phyloP scores from a whole-genome alignment of 1,140 invertebrate genomes.

The Lepidotrigona ventralis region DNA sequence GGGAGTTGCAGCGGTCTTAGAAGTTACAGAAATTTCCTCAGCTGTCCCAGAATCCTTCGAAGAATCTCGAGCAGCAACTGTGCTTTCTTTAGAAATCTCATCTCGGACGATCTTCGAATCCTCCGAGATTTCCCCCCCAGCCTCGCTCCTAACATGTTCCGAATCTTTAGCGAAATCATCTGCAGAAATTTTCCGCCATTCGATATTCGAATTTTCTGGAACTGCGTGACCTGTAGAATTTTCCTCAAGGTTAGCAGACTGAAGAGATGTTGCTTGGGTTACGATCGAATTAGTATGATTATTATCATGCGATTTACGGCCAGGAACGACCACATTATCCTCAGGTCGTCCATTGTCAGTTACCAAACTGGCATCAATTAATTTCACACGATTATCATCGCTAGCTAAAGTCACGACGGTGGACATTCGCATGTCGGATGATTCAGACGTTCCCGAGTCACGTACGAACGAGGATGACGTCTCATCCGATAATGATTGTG shows the following conservation, averaged over 20 bases:
- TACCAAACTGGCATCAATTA: slow-evolving; percentile 29
- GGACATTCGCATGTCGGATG: slow-evolving; percentile 28
- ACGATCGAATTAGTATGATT: slow-evolving; percentile 14
- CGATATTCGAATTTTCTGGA: neutral
- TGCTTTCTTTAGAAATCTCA: neutral
- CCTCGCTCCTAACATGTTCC: too few relatives aligned
- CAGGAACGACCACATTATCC: neutral
- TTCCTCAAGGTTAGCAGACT: neutral
- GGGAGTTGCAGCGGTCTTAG: neutral
- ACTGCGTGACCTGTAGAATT: too few relatives aligned
- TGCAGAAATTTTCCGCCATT: neutral
- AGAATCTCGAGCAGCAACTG: neutral
- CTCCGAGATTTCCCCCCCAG: neutral
- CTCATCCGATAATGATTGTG: slow-evolving; percentile 34
- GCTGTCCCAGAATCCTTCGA: neutral
- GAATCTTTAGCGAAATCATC: neutral
- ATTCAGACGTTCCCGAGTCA: slow-evolving; percentile 21
- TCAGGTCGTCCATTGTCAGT: neutral
- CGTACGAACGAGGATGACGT: slow-evolving; percentile 11
- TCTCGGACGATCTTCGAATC: too few relatives aligned
- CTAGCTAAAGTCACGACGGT: neutral
- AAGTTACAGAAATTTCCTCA: neutral
- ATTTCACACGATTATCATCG: slow-evolving; percentile 16
- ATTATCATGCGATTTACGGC: neutral
- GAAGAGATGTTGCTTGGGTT: neutral